These are phyloP conservation scores for Mionectes olivaceus DNA, from an alignment of 2,797 vertebrate species.

Conservation along the genomic window DNA sequence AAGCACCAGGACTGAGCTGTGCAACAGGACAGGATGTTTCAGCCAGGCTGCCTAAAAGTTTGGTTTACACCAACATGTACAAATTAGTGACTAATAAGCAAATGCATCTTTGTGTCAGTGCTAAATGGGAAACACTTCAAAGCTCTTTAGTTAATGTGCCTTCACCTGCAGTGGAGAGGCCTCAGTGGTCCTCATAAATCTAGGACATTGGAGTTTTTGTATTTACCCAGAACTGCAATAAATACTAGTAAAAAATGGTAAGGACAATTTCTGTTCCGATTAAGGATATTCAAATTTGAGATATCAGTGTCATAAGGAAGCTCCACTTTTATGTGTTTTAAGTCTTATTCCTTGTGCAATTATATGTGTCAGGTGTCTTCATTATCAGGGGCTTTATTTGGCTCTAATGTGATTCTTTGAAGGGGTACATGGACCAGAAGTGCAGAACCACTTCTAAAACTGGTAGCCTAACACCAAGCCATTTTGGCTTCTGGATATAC, in stretches of 20 bases:
- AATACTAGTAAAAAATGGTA: not conserved
- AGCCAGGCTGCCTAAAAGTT: not conserved
- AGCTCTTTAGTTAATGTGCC: not conserved
- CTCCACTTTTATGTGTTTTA: not conserved
- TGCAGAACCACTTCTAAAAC: not conserved
- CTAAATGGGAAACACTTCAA: fast-evolving
- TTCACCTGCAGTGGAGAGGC: not conserved
- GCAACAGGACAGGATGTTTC: not conserved
- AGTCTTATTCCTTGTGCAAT: not conserved
- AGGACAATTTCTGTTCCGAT: not conserved
- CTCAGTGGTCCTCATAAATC: not conserved
- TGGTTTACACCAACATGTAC: fast-evolving
- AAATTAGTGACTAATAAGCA: not conserved
- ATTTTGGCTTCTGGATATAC: not conserved
- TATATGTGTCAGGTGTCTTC: not conserved
- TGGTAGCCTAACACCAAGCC: not conserved
- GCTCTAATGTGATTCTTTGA: not conserved
- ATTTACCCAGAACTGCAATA: not conserved
- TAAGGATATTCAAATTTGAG: not conserved
- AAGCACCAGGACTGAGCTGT: not conserved
- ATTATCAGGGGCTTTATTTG: not conserved
- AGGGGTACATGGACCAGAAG: not conserved
- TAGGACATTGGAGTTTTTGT: not conserved
- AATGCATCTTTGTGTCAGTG: not conserved
- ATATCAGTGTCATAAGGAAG: not conserved